Conservation (phyloP, 53 echinoderm and acorn worm genomes). For the Hippasteria phrygiana region DNA sequence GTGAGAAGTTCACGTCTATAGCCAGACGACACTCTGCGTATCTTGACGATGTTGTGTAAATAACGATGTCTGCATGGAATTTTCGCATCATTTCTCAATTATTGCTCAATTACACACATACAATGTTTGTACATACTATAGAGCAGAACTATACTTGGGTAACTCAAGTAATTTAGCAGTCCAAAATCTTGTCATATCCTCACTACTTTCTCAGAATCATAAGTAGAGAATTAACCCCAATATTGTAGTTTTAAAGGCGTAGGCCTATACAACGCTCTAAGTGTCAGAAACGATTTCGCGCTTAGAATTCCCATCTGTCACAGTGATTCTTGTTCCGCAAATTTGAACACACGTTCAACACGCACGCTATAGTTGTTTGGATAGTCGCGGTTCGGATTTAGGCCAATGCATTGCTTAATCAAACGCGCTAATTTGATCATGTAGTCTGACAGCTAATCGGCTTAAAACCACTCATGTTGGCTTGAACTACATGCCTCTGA, state of each 20-base stretch:
- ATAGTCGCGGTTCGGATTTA: neutral
- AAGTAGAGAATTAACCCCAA: too few species aligned
- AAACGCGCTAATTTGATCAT: constrained; percentile 40
- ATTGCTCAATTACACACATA: neutral
- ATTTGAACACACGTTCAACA: neutral
- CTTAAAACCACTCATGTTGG: constrained; percentile 44
- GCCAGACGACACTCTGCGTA: neutral
- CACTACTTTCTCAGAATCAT: too few species aligned
- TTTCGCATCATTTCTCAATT: too few species aligned
- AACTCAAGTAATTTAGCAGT: too few species aligned
- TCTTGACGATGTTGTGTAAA: neutral
- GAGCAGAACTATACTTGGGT: too few species aligned
- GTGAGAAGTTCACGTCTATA: neutral
- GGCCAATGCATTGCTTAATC: constrained; percentile 44
- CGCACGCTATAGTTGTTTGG: neutral
- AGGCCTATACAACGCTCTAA: neutral
- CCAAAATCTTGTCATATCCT: too few species aligned
- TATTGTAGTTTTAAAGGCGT: neutral
- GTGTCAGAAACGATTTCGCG: constrained; percentile 11
- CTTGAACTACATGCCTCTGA: neutral
- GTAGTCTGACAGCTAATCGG: constrained; percentile 57
- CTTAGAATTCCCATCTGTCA: constrained; percentile 5
- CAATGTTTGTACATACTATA: too few species aligned
- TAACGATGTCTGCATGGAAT: too few species aligned
- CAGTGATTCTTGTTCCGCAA: neutral